These are phyloP conservation scores for Nematostella vectensis DNA, from an alignment of 92 coral and sea anemone species.

Conservation along the genomic window DNA sequence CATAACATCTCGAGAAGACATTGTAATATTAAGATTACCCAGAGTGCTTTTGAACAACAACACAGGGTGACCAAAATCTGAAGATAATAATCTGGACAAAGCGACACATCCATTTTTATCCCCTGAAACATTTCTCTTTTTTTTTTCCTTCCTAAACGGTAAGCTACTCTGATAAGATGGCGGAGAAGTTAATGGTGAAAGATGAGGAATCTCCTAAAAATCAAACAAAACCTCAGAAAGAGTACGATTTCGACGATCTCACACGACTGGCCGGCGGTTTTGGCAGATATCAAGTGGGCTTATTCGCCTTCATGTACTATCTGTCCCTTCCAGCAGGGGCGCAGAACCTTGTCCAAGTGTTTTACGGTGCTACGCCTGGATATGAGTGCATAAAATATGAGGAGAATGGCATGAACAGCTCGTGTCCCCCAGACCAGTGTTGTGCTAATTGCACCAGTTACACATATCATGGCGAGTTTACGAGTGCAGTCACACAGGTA, in stretches of 20 bases:
- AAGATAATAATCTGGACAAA: no score
- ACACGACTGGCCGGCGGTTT: conserved; percentile 59
- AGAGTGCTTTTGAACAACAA: no score
- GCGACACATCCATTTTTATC: no score
- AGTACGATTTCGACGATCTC: conserved; percentile 52
- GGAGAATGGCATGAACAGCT: background rate
- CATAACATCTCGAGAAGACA: no score
- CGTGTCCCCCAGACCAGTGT: conserved; percentile 42
- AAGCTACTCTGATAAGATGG: no score
- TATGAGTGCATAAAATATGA: background rate
- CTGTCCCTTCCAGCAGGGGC: conserved; percentile 64
- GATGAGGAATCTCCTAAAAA: no score
- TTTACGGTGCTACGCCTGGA: conserved; percentile 65
- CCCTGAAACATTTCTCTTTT: no score
- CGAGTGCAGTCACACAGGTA: conserved; percentile 72
- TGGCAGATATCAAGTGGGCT: conserved; percentile 49
- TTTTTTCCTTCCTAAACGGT: no score
- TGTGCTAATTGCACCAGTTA: conserved; percentile 58
- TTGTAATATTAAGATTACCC: no score
- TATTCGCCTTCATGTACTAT: conserved; percentile 49
- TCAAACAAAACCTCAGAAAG: no score
- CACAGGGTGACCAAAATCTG: no score
- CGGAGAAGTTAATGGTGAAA: no score
- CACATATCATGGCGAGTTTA: conserved; percentile 28
- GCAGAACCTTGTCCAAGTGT: conserved; percentile 57